A percentile compares a stretch with the other conserved stretches of the same genome.
phyloP scores from a whole-genome alignment of 37 sponge, comb jelly and placozoan species.

The Eunapius fragilis region DNA sequence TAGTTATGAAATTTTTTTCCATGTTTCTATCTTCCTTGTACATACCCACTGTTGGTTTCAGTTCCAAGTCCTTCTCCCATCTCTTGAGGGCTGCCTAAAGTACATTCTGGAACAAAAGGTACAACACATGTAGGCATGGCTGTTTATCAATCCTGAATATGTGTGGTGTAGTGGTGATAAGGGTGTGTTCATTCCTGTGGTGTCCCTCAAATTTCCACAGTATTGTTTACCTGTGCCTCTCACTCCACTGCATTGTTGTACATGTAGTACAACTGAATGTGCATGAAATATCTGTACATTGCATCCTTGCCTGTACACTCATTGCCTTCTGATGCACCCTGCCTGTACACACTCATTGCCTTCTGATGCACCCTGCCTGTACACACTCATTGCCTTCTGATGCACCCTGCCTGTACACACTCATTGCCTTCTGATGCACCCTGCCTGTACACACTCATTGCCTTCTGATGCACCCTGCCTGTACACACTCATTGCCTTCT shows the following conservation, averaged over 20 bases:
- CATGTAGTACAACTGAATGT: not conserved
- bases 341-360: not conserved
- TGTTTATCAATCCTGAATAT: not conserved
- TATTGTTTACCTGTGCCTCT: not conserved
- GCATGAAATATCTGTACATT: not conserved
- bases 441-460: too few species aligned
- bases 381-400: too few species aligned
- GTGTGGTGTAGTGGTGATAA: not conserved
- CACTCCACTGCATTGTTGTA: not conserved
- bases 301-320: not conserved
- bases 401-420: too few species aligned
- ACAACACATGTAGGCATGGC: too few species aligned
- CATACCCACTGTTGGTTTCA: not conserved
- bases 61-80: conserved; percentile 60
- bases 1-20: too few species aligned
- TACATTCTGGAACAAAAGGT: conserved; percentile 22
- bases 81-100: conserved; percentile 36
- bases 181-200: not conserved
- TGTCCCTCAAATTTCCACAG: too few species aligned
- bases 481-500: too few species aligned
- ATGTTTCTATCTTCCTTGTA: too few species aligned
- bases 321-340: not conserved
- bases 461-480: too few species aligned
- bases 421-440: too few species aligned
- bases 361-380: too few species aligned